A percentile compares a stretch with the other conserved stretches of the same genome.
These are phyloP conservation scores for Meles meles DNA, from an alignment of 2,113 vertebrate genomes.

Conservation along the genomic window DNA sequence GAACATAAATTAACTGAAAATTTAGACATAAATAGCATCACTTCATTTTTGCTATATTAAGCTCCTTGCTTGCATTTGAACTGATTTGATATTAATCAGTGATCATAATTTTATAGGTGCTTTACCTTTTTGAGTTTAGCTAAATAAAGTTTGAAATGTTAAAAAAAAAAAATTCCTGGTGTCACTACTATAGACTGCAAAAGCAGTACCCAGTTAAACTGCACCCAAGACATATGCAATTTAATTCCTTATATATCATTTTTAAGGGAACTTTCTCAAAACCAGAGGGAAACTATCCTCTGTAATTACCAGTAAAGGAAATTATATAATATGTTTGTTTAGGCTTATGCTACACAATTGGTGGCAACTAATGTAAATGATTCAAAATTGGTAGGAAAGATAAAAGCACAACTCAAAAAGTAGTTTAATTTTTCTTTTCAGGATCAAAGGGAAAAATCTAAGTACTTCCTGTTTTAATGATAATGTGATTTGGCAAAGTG, in stretches of 20 bases:
- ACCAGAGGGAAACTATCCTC: background rate
- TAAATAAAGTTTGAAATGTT: slow-evolving; percentile 35
- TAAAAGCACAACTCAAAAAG: background rate
- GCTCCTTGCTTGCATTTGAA: slow-evolving; percentile 42
- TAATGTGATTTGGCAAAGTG: background rate
- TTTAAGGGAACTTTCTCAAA: slow-evolving; percentile 8
- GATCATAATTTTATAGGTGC: slow-evolving; percentile 21
- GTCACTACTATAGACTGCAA: background rate
- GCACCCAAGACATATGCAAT: background rate
- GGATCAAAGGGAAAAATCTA: background rate
- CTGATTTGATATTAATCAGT: slow-evolving; percentile 61
- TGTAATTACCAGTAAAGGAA: background rate
- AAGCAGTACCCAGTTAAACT: background rate
- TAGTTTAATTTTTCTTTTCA: background rate
- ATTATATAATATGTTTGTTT: background rate
- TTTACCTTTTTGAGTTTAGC: slow-evolving; percentile 34
- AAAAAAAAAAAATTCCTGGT: background rate
- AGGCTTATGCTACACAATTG: background rate
- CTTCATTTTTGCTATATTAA: slow-evolving; percentile 43
- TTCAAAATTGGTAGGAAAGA: background rate
- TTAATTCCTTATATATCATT: background rate
- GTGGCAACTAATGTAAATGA: background rate
- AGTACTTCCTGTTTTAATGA: background rate
- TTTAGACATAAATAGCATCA: slow-evolving; percentile 50
- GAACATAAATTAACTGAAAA: slow-evolving; percentile 62